Base-by-base conservation (phyloP, 2,888 invertebrate genomes). In the Platycnemis pennipes region DNA sequence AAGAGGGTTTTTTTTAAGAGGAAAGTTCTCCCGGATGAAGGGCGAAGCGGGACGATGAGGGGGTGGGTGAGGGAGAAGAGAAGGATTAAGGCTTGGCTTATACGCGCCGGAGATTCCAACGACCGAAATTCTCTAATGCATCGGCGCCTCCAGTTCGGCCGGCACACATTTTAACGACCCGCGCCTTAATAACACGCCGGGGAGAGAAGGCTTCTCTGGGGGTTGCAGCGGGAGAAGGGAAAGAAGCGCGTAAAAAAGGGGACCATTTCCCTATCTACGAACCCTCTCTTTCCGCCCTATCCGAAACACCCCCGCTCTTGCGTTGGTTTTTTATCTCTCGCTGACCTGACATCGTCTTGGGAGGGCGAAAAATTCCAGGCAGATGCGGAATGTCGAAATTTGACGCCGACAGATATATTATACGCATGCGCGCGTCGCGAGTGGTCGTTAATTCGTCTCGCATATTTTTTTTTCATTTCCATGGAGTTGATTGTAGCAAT, bases 101-200 rank as follows among this genome's bases (percentile, higher is more conserved):
- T 89, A 42, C 89, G 53, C 89, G 37, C 89, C 42, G 89, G 91
- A 91, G 91, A 91, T 91, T 91, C 91, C 91, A 91, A 91, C 91
- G 91, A 91, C 63, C 45, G 91, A 89, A 89, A 56, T 53, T 89
- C 53, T 56, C 53, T 89, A 89, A 89, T 89, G 89, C 89, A 89
- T 89, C 56, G 89, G 89, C 89, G 56, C 89, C 89, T 89, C 37
- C 87, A n/a, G 45, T 46, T 13, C 45, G n/a, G 45, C 26, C 22
- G 87, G 19, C 37, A 56, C 89, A 63, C 56, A 42, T n/a, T 91
- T 91, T 91, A 91, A 91, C 91, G 91, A 91, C 56, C 37, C 44
- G 13, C 8, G 91, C 91, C 91, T 91, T 91, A 91, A 91, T 91
- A 91, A 91, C 91, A 91, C 91, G 63, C 26, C 44, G 63, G 44